phyloP scores from a whole-genome alignment of 2,797 vertebrate species.

The Sebastes iracundus region DNA sequence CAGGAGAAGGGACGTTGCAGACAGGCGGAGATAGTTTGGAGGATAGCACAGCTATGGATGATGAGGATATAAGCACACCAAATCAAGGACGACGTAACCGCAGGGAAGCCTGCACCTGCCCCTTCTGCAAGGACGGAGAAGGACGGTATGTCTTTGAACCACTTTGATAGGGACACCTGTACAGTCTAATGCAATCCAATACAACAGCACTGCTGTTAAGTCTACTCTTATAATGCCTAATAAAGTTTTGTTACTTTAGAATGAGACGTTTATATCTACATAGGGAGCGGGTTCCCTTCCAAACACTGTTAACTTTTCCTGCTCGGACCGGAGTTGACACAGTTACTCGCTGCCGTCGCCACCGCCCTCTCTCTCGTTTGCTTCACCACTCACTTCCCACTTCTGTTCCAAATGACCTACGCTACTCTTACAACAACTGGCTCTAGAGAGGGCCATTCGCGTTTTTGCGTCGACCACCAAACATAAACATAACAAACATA shows the following conservation, averaged over 20 bases:
- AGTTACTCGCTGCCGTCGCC: too few relatives aligned
- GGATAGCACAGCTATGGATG: conserved; percentile 86
- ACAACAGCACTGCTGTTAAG: background rate
- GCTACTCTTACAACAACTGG: too few relatives aligned
- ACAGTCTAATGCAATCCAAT: background rate
- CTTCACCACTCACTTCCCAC: too few relatives aligned
- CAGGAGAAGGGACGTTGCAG: conserved; percentile 81
- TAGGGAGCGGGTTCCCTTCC: too few relatives aligned
- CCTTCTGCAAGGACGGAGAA: conserved; percentile 97
- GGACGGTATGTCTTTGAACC: conserved; percentile 83
- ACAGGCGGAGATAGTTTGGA: conserved; percentile 87
- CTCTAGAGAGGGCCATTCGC: too few relatives aligned
- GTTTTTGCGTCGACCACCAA: too few relatives aligned
- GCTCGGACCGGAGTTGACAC: rapidly evolving
- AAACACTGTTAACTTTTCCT: too few relatives aligned
- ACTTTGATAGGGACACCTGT: background rate
- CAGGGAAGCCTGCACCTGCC: conserved; percentile 95
- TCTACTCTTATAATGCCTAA: background rate
- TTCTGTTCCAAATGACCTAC: too few relatives aligned
- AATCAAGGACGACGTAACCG: conserved; percentile 89
- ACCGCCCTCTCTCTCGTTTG: too few relatives aligned
- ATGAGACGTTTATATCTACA: too few relatives aligned
- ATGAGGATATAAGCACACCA: conserved; percentile 89
- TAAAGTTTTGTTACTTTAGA: background rate
- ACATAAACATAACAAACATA: too few relatives aligned